A percentile compares a stretch with the other conserved stretches of the same genome.
Evolutionary conservation across 1,140 invertebrate species (phyloP).

Genomic region (Caenorhabditis elegans): WBcel235 BX284602.5:13917001-13917500

Average conservation of each 20-base stretch:
- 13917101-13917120: slow-evolving; percentile 1
- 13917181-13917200: too few relatives aligned
- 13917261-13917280: too few relatives aligned
- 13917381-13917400: too few relatives aligned
- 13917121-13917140: slow-evolving; percentile 13
- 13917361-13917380: too few relatives aligned
- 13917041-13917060: slow-evolving; percentile 24
- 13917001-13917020: not conserved
- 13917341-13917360: too few relatives aligned
- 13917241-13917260: too few relatives aligned
- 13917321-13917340: not conserved
- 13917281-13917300: too few relatives aligned
- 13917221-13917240: too few relatives aligned
- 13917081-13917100: not conserved
- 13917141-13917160: too few relatives aligned
- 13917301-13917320: not conserved
- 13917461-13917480: slow-evolving; percentile 14
- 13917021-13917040: not conserved
- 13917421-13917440: slow-evolving; percentile 36
- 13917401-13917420: slow-evolving; percentile 10
- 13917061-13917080: slow-evolving; percentile 11
- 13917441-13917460: slow-evolving; percentile 35
- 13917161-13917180: too few relatives aligned
- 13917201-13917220: too few relatives aligned
- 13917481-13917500: slow-evolving; percentile 37